These are phyloP conservation scores for Heliangelus exortis DNA, from an alignment of 2,797 vertebrate species.

Conservation along the genomic window DNA sequence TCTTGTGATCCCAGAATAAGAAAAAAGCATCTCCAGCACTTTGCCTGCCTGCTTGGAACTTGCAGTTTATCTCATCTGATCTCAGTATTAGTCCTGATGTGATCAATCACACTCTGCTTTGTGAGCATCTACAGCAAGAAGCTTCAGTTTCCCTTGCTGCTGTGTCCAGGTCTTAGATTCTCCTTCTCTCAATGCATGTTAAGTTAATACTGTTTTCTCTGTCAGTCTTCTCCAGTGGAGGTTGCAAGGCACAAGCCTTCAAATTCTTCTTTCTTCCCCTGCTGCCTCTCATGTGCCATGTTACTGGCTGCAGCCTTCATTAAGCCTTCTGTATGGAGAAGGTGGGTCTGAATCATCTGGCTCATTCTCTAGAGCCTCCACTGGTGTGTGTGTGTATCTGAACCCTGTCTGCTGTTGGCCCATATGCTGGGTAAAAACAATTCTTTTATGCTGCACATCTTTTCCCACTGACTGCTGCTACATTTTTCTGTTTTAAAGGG, in stretches of 20 bases:
- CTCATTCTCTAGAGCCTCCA: background rate
- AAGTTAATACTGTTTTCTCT: background rate
- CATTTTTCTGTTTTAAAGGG: background rate
- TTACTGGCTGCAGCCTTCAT: background rate
- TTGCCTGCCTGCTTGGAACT: background rate
- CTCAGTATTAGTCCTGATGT: background rate
- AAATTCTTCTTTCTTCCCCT: background rate
- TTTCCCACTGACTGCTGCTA: background rate
- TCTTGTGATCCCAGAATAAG: background rate
- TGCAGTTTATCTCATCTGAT: background rate
- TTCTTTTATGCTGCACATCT: background rate
- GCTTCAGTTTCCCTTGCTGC: background rate
- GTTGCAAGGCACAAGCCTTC: background rate
- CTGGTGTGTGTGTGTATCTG: too few relatives aligned
- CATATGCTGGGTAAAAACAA: background rate
- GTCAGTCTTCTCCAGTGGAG: background rate
- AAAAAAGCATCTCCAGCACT: background rate
- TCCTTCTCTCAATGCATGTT: background rate
- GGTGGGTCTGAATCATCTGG: background rate
- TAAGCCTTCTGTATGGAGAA: background rate
- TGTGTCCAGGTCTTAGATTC: background rate
- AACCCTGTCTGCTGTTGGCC: background rate
- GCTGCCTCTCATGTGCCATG: rapidly evolving
- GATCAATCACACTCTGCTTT: background rate
- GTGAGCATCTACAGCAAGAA: background rate